Base-by-base conservation (phyloP, 2,113 vertebrate species). In the Centropus unirufus region DNA sequence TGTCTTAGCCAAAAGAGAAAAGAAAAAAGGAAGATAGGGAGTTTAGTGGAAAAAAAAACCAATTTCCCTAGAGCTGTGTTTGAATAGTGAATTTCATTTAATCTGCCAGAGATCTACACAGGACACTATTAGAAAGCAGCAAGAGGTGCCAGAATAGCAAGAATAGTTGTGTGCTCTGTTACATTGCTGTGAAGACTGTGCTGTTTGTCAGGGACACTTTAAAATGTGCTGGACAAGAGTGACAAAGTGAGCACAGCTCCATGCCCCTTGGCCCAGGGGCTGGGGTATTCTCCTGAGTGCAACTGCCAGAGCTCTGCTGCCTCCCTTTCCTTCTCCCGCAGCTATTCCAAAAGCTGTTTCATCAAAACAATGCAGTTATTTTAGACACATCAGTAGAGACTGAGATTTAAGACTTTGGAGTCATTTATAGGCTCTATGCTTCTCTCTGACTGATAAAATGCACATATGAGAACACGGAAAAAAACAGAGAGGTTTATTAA, bases 401-500 rank as follows among this genome's bases (percentile, higher is more conserved):
- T 57, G 73, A 23, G 32, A 70, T 83, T 83, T 49, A 74, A 63
- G 72, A 21, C 24, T 83, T 22, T 5, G 47, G 51, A 70, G 79
- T 47, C 0, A 67, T 67, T 93, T 83, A 32, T 36, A 81, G 64
- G 39, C 34, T 61, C 46, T 14, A 21, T 81, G 42, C 73, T 92
- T 66, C 76, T 74, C 32, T 74, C 23, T 92, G 64, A 57, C 92
- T 87, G 88, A 76, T 79, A 88, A 59, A 54, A 62, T 51, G 16
- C 47, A 81, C 59, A 73, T 66, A 85, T 52, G 72, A 96, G 84
- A 86, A 77, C 75, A 73, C 67, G 82, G 90, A 17, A 91, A 93
- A 36, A 88, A 93, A 11, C 8, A 52, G 67, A 54, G 29, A 79
- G 46, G n/a, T 24, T 94, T 69, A 40, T 90, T 89, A 74, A 77